phyloP scores from a whole-genome alignment of 37 sponge, comb jelly and placozoan genomes.

The Oopsacas minuta region DNA sequence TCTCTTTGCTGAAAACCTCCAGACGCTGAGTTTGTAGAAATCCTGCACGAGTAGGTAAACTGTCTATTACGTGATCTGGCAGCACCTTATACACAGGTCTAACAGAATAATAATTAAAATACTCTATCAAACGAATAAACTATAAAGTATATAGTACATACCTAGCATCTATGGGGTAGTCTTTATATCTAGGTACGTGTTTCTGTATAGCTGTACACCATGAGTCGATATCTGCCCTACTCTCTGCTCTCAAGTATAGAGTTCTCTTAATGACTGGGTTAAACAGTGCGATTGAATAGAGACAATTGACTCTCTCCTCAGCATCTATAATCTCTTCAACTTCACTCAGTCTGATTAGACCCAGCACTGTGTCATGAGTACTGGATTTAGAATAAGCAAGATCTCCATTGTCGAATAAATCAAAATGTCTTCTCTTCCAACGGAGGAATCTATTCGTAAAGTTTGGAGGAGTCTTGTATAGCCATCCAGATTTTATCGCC shows the following conservation, averaged over 20 bases:
- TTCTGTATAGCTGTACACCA: background rate
- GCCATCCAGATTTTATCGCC: background rate
- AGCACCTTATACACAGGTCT: background rate
- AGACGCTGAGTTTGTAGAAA: background rate
- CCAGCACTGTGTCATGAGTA: background rate
- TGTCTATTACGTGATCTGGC: background rate
- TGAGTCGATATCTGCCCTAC: background rate
- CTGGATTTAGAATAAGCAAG: background rate
- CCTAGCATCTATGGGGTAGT: background rate
- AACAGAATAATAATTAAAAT: background rate
- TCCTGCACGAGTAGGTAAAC: background rate
- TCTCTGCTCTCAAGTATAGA: background rate
- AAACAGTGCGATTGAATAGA: background rate
- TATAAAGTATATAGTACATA: background rate
- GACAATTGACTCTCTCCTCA: background rate
- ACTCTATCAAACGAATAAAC: background rate
- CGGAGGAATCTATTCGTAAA: background rate
- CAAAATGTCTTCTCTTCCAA: constrained; percentile 4
- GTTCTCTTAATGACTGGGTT: background rate
- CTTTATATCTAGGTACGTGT: background rate
- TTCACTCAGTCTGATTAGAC: background rate
- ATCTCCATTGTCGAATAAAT: background rate
- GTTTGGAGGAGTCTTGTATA: constrained; percentile 1
- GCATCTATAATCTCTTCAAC: background rate
- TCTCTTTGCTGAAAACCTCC: background rate